Base-by-base conservation (phyloP, 2,797 vertebrate genomes). In the Oreochromis mossambicus region DNA sequence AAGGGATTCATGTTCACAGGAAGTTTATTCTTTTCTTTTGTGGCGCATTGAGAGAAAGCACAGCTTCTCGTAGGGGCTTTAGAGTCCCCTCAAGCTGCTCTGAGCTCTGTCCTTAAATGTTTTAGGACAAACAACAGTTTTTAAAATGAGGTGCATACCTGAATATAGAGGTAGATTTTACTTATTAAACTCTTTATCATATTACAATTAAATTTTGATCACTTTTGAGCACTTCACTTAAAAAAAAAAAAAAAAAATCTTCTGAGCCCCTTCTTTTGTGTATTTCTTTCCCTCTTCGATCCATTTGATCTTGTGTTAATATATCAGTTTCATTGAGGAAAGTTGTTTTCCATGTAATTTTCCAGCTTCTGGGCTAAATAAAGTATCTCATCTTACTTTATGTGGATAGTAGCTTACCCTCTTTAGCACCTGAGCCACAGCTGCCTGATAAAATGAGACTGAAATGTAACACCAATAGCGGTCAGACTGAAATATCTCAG, bases 31-130 rank as follows among this genome's bases (percentile, higher is more conserved):
- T 9, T 48, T 48, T 73, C 41, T 46, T 73, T 73, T 17, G 26
- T 11, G 1, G 68, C 6, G 6, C 7, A 41, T 24, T 66, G n/a
- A 41, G n/a, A 41, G 36, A 41, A 66, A 41, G 61, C 61, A 2
- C 34, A 73, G 0, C 4, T 0, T 73, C 24, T 73, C 0, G 4
- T 12, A 46, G 41, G 19, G 29, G 36, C 63, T 41, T 41, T 68
- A 68, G 36, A 68, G 0, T 41, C 12, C 3, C n/a, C 12, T 41
- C 3, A 1, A 41, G 68, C 68, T 26, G 38, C 66, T 46, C 21
- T 26, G 63, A 24, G 63, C 38, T 66, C 61, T 66, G 13, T 43
- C 3, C 29, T 61, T 61, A 34, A 61, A 61, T 43, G 13, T 43
- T 26, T 26, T 2, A 61, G 56, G 56, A 19, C 15, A 61, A 34